These are phyloP conservation scores for Cydia pomonella DNA, from an alignment of 1,140 invertebrate species.

Conservation along the genomic window DNA sequence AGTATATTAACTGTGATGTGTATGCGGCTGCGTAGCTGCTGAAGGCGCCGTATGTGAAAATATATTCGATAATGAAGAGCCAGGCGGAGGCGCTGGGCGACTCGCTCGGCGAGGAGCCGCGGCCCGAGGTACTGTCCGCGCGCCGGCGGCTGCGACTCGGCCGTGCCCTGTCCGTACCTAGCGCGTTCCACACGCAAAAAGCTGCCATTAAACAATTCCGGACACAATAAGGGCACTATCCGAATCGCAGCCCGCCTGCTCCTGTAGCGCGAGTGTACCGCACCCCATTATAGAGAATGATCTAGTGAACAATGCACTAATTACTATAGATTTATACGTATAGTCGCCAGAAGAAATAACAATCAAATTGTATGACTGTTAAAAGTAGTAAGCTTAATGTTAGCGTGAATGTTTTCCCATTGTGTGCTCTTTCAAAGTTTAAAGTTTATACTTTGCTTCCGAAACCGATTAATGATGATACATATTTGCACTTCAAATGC, in stretches of 20 bases:
- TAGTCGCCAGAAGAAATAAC: background rate
- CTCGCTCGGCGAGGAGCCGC: constrained; percentile 83
- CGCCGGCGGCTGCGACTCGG: constrained; percentile 22
- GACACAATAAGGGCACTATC: background rate
- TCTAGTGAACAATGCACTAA: constrained; percentile 46
- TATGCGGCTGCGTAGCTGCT: constrained; percentile 85
- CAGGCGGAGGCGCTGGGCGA: constrained; percentile 90
- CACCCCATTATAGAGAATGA: constrained; percentile 38
- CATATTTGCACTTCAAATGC: constrained; percentile 16
- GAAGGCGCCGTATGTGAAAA: constrained; percentile 97
- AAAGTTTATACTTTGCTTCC: constrained; percentile 20
- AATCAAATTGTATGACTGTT: constrained; percentile 10
- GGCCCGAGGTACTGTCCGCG: constrained; percentile 63
- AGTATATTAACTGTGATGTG: constrained; percentile 22
- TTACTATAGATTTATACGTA: constrained; percentile 6
- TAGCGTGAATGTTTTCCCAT: constrained; percentile 30
- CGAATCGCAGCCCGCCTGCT: constrained; percentile 40
- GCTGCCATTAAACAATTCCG: background rate
- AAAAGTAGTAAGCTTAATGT: constrained; percentile 28
- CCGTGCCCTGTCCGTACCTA: background rate
- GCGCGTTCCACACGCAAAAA: background rate
- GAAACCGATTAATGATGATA: background rate
- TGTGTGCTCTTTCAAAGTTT: constrained; percentile 9
- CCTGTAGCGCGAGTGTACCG: constrained; percentile 46
- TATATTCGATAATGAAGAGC: constrained; percentile 96